A percentile compares a stretch with the other conserved stretches of the same genome.
Evolutionary conservation across 1,140 invertebrate genomes (phyloP).

Genomic region (Papilio glaucus): DNA sequence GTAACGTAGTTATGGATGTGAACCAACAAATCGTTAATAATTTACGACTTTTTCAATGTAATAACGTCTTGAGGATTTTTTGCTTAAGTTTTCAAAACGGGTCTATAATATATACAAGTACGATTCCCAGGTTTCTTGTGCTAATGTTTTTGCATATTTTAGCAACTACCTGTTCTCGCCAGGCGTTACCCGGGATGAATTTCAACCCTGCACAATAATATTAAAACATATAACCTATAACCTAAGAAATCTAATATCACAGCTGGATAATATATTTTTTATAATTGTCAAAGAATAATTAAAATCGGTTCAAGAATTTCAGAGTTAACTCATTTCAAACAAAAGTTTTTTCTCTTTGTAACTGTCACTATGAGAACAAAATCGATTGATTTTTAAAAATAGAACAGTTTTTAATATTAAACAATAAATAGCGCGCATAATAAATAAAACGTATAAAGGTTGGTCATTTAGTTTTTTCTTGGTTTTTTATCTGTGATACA

Average conservation of each 20-base stretch:
- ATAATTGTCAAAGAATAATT: background rate
- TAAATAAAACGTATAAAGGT: background rate
- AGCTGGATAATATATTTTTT: background rate
- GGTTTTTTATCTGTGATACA: background rate
- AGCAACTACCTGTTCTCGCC: slow-evolving; percentile 4
- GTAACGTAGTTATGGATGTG: background rate
- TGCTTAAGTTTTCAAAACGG: background rate
- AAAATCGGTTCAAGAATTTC: background rate
- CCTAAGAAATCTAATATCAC: background rate
- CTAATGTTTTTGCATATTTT: slow-evolving; percentile 9
- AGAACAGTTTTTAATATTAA: background rate
- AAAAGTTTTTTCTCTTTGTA: background rate
- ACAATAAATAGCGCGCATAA: background rate
- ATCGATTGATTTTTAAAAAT: background rate
- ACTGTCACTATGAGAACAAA: too few relatives aligned
- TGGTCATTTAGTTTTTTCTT: background rate
- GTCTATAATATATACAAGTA: background rate
- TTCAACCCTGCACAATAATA: background rate
- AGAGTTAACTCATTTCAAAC: background rate
- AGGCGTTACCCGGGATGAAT: background rate
- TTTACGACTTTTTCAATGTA: background rate
- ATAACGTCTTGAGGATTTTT: background rate
- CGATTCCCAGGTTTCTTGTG: background rate
- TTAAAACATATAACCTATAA: too few relatives aligned
- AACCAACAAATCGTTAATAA: background rate